Conservation (phyloP, 1,140 invertebrate genomes). For the Lerema accius region DNA sequence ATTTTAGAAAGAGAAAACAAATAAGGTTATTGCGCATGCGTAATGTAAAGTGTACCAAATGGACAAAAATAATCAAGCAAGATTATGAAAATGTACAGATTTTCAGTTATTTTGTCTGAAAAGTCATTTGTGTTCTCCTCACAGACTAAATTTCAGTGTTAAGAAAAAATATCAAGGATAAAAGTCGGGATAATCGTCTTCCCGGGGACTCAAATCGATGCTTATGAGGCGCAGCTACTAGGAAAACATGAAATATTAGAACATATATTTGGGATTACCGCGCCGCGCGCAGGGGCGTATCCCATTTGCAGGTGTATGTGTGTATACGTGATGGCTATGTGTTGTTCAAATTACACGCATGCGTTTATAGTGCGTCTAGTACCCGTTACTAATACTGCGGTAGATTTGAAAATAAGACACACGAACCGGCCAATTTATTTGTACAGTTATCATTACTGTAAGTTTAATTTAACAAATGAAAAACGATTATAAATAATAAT, state of each 20-base stretch:
- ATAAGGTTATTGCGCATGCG: too few species aligned
- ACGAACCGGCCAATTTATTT: too few species aligned
- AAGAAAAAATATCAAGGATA: background rate
- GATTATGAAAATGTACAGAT: too few species aligned
- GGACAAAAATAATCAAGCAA: background rate
- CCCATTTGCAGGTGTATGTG: background rate
- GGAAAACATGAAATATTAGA: conserved; percentile 9
- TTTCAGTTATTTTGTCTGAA: too few species aligned
- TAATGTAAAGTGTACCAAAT: background rate
- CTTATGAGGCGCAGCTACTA: conserved; percentile 1
- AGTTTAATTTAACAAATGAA: too few species aligned
- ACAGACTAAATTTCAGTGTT: background rate
- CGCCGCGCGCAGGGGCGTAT: too few species aligned
- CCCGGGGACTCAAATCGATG: background rate
- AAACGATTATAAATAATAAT: too few species aligned
- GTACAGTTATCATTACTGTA: too few species aligned
- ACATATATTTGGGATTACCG: background rate
- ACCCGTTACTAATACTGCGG: too few species aligned
- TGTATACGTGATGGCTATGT: background rate
- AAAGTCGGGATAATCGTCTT: background rate
- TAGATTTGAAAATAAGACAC: too few species aligned
- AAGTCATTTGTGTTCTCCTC: background rate
- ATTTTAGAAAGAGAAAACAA: too few species aligned
- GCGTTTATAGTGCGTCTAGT: too few species aligned
- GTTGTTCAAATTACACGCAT: background rate